Conservation (phyloP, 2,888 invertebrate genomes). For the Aphidoletes aphidimyza region DNA sequence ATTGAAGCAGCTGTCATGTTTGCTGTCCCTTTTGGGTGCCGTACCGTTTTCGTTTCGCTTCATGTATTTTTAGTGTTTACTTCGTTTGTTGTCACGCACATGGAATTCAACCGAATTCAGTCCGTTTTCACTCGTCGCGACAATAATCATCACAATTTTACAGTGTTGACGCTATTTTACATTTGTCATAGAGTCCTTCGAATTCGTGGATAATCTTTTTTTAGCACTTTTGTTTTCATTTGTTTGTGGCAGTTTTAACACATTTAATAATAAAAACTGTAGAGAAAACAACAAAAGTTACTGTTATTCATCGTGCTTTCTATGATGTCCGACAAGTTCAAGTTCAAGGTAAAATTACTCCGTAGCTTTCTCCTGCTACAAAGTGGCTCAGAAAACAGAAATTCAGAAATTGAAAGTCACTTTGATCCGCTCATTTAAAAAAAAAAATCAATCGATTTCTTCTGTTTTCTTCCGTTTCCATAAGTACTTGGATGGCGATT, state of each 20-base stretch:
- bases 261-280: too few relatives aligned
- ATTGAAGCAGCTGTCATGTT: background rate
- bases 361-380: too few relatives aligned
- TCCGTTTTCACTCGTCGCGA: background rate
- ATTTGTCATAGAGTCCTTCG: too few relatives aligned
- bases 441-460: background rate
- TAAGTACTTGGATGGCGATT: background rate
- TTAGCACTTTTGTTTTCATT: too few relatives aligned
- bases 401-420: too few relatives aligned
- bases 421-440: too few relatives aligned
- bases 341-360: constrained; percentile 29
- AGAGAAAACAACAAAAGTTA: too few relatives aligned
- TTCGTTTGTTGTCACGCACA: background rate
- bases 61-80: background rate
- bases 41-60: background rate
- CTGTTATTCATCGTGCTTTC: background rate
- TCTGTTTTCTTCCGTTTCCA: too few relatives aligned
- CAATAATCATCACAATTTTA: background rate
- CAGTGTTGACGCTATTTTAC: background rate
- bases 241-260: too few relatives aligned
- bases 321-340: background rate
- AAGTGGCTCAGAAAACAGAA: too few relatives aligned
- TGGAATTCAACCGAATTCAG: background rate
- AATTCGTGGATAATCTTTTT: too few relatives aligned
- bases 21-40: background rate